Evolutionary conservation across 2,888 invertebrate species (phyloP), one percentile per base, ranked within the genome.

Genomic region (Amiota mariae): DNA sequence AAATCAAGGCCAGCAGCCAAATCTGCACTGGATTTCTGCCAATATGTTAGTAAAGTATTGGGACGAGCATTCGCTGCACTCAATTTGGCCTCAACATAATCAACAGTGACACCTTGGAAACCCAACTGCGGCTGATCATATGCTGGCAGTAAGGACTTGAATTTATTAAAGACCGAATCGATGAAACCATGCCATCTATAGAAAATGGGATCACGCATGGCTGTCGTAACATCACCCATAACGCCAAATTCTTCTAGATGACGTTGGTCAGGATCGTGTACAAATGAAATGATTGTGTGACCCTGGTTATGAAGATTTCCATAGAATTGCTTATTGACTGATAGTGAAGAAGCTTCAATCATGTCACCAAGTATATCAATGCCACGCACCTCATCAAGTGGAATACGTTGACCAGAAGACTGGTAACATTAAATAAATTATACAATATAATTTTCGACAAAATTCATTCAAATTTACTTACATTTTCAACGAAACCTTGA

Each of bases 131-230:
- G 84, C 1, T 80, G 82, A 0, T 86, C 90, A 84, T 94, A 94
- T 11, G 91, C 89, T 0, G 92, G 91, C 61, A 94, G 84, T 9
- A 91, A 91, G 8, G 90, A 89, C 88, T 96, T 96, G 88, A 93
- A 93, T 78, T 92, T 93, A 79, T 93, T 93, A 91, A 95, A 96
- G 47, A 95, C 88, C 76, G 93, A 92, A 81, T 96, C 95, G 64
- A 96, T 91, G 87, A 92, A 95, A 1, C 93, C 93, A 85, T 96
- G 96, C 95, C 94, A 96, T 85, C 95, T 93, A 91, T 95, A 96
- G 91, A 96, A 96, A 76, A 95, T 91, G 0, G 96, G 96, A 89
- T 96, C 96, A 68, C 96, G 92, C 95, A 96, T 95, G 0, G 96
- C 95, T 0, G 95, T 95, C 0, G 95, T 93, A 6, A 95, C 93